Base-by-base conservation (phyloP, 2,113 vertebrate genomes). In the Odontesthes bonariensis region DNA sequence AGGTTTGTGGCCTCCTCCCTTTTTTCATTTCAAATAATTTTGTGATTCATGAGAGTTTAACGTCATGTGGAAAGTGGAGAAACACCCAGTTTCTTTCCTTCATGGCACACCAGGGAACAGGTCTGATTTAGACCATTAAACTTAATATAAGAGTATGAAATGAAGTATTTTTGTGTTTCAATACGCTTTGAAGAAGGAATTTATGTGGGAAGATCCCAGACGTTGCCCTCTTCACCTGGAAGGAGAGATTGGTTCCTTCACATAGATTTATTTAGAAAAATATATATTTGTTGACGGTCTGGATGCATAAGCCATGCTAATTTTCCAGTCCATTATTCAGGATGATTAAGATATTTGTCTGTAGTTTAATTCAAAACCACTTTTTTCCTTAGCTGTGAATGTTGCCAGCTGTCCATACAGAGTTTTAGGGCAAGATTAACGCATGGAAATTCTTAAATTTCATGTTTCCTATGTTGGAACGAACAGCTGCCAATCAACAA, bases 1-100 rank as follows among this genome's bases (percentile, higher is more conserved):
- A 72, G 73, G 62, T 86, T 66, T 44, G 61, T 17, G 52, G 73
- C 55, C 81, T 83, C 68, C 76, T 83, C 83, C 71, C 78, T 75
- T 46, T 56, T 69, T 56, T 57, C 75, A 77, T 17, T 3, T 46
- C 16, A 0, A 76, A 85, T 49, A 77, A 74, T 64, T 54, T 72
- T 63, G 62, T 75, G 46, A 57, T 47, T 63, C 38, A 58, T 11
- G 20, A 62, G 62, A 61, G 65, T 83, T 77, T 81, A 46, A 82
- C 61, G 78, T 80, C 59, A 77, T 77, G 76, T 81, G 70, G 56
- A 27, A n/a, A 70, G 69, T 57, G 22, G 80, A 78, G 75, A 82
- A 84, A 88, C 82, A 16, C 82, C 84, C 69, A 27, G 57, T 76
- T 65, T 55, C 46, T 54, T 3, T 17, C 1, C 3, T 51, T 59